Conservation (phyloP, 1,140 invertebrate genomes). For the Lamellibrachia luymesi region DNA sequence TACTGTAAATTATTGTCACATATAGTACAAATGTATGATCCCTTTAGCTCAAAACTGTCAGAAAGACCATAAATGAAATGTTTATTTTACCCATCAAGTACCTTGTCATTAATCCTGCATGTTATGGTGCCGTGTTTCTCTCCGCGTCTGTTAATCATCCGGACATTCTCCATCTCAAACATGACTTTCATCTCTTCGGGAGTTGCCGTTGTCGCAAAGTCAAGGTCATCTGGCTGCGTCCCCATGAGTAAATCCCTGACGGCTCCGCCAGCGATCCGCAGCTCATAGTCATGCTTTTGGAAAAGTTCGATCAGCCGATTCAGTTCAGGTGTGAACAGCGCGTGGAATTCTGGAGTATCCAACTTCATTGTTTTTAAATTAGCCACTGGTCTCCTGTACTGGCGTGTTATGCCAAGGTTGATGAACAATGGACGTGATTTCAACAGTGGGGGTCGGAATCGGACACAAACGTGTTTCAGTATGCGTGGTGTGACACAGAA, state of each 20-base stretch:
- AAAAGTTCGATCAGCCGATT: conserved; percentile 71
- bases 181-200: conserved; percentile 95
- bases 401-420: not conserved
- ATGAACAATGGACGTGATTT: not conserved
- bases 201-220: conserved; percentile 97
- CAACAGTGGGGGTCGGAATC: not conserved
- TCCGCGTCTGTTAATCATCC: conserved; percentile 91
- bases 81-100: conserved; percentile 71
- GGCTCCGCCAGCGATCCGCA: conserved; percentile 92
- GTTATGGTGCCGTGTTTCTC: conserved; percentile 98
- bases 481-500: not conserved
- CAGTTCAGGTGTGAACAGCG: conserved; percentile 81
- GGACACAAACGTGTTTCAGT: not conserved
- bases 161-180: conserved; percentile 80
- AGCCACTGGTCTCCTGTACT: not conserved
- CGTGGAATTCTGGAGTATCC: conserved; percentile 64
- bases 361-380: not conserved
- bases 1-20: not conserved
- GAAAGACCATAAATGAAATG: not conserved
- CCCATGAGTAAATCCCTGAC: conserved; percentile 90
- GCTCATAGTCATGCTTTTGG: conserved; percentile 77
- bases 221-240: conserved; percentile 83
- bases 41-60: not conserved
- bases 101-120: conserved; percentile 90
- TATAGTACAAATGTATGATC: not conserved